Conservation (phyloP, 2,888 invertebrate genomes). For the Nephrotoma guestfalica region DNA sequence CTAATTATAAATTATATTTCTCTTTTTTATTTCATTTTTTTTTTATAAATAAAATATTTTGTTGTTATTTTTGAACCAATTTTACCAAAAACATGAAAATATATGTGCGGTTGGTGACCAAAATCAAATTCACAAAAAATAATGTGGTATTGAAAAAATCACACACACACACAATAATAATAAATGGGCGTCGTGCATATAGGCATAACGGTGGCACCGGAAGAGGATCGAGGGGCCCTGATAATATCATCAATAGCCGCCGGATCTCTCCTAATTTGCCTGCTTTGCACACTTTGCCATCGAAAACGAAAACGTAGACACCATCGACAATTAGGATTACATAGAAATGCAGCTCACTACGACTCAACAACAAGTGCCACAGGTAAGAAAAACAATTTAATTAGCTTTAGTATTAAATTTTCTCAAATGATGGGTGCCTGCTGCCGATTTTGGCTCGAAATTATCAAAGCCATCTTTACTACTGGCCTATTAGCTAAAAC, state of each 20-base stretch:
- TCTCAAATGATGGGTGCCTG: too few relatives aligned
- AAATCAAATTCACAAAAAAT: not conserved
- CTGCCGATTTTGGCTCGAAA: too few relatives aligned
- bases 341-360: conserved; percentile 31
- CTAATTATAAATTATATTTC: not conserved
- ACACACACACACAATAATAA: not conserved
- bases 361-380: conserved; percentile 34
- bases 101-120: not conserved
- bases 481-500: too few relatives aligned
- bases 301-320: conserved; percentile 35
- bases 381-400: conserved; percentile 19
- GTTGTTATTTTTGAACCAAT: not conserved
- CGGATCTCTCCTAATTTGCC: conserved; percentile 36
- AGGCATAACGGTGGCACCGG: conserved; percentile 34
- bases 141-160: not conserved
- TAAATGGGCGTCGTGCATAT: conserved; percentile 8
- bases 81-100: conserved; percentile 3
- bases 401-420: not conserved
- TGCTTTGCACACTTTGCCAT: conserved; percentile 37
- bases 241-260: conserved; percentile 34
- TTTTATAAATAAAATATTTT: not conserved
- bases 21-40: not conserved
- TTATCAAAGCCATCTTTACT: too few relatives aligned
- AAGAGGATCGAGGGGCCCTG: conserved; percentile 35
- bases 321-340: conserved; percentile 30